These are phyloP conservation scores for Tachyglossus aculeatus DNA, from an alignment of 2,797 vertebrate genomes.

Conservation along the genomic window DNA sequence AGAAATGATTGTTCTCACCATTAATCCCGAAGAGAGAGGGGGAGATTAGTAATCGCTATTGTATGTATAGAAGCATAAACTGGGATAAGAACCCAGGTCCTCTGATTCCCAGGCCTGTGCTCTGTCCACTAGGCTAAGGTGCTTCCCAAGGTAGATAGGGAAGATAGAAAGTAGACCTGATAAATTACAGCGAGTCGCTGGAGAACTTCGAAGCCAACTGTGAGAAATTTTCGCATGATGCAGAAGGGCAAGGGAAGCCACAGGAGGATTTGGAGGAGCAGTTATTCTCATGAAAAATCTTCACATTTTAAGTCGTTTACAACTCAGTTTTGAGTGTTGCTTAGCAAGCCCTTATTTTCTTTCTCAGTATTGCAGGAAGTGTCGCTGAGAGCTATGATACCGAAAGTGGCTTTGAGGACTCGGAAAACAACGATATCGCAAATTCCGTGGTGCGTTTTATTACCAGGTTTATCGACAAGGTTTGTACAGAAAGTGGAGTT, in stretches of 20 bases:
- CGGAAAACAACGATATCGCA: constrained; percentile 91
- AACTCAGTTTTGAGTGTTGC: not conserved
- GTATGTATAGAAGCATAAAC: too few relatives aligned
- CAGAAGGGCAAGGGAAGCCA: not conserved
- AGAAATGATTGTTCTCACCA: too few relatives aligned
- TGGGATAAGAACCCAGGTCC: too few relatives aligned
- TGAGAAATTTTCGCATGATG: not conserved
- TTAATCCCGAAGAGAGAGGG: too few relatives aligned
- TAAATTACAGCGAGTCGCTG: too few relatives aligned
- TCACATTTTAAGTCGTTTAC: not conserved
- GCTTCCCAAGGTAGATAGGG: too few relatives aligned
- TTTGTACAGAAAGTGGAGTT: constrained; percentile 97
- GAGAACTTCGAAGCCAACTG: too few relatives aligned
- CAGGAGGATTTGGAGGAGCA: not conserved
- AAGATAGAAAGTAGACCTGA: too few relatives aligned
- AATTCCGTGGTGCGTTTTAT: constrained; percentile 92
- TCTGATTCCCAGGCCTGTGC: too few relatives aligned
- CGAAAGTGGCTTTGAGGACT: constrained; percentile 97
- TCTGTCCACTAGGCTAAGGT: too few relatives aligned
- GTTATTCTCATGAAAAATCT: not conserved
- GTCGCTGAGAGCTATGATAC: constrained; percentile 98
- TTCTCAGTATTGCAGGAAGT: constrained; percentile 91
- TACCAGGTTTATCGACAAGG: constrained; percentile 96
- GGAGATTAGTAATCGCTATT: too few relatives aligned
- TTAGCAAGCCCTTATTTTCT: constrained; percentile 34